phyloP scores from a whole-genome alignment of 2,797 vertebrate genomes.

The Danio albolineatus region DNA sequence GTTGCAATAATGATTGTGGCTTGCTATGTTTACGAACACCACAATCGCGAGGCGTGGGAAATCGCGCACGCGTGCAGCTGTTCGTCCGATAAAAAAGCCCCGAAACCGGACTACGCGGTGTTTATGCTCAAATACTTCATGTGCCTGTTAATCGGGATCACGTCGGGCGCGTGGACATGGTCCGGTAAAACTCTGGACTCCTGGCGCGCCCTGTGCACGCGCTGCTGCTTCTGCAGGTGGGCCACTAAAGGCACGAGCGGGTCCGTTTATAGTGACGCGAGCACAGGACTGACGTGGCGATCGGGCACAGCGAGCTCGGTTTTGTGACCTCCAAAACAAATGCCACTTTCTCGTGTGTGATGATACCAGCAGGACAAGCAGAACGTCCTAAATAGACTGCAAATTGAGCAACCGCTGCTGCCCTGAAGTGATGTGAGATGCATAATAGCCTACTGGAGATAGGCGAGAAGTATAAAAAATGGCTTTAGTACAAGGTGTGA shows the following conservation, averaged over 20 bases:
- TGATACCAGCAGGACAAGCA: background rate
- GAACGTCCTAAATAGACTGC: background rate
- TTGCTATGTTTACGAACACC: constrained; percentile 94
- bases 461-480: background rate
- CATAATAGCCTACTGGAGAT: too few species aligned
- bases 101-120: constrained; percentile 89
- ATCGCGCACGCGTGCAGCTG: constrained; percentile 89
- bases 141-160: constrained; percentile 94
- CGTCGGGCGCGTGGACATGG: constrained; percentile 94
- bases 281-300: constrained; percentile 92
- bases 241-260: constrained; percentile 85
- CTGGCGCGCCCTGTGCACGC: constrained; percentile 90
- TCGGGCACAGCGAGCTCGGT: constrained; percentile 91
- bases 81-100: constrained; percentile 76
- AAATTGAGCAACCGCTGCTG: background rate
- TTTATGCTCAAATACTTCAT: constrained; percentile 98
- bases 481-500: background rate
- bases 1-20: constrained; percentile 91
- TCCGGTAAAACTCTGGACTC: constrained; percentile 93
- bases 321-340: constrained; percentile 89
- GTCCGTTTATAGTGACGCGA: constrained; percentile 92
- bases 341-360: constrained; percentile 93
- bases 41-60: constrained; percentile 91
- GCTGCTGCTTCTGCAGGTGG: constrained; percentile 85
- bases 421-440: background rate